Evolutionary conservation across 2,888 invertebrate genomes (phyloP), one percentile per base, ranked within the genome.

Genomic region (Silvanus unidentatus): DNA sequence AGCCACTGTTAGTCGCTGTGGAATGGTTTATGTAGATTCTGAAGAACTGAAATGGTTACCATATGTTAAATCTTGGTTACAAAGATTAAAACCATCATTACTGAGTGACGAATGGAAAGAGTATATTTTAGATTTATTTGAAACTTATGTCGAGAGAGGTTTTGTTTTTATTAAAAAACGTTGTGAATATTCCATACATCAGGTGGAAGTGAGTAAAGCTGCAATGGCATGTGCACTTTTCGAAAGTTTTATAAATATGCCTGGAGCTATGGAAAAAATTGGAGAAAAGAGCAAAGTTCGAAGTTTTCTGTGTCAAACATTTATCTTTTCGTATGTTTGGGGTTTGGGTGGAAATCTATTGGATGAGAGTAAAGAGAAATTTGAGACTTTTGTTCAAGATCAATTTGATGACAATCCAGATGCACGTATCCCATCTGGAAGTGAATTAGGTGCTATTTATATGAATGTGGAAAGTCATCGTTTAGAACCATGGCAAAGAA

Each of bases 1-100:
- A 0, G 93, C 93, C 1, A 94, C 93, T 0, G 93, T 94, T 2
- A 83, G 83, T 66, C 73, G 82, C 14, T 83, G 84, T 55, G 92
- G 92, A 39, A 94, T 94, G 92, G 92, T 94, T 1, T 94, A 90
- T 67, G 81, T 93, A 6, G 93, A 94, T 67, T 82, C 92, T 0
- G 78, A 82, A 2, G 91, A 92, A 60, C 73, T 93, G 39, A 84
- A 85, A 40, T 92, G 88, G 82, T 64, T 85, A 57, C 92, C 93
- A 0, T 83, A 80, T 55, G 84, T 91, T 0, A 78, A 81, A 52
- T 85, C 89, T 0, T 94, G 92, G 92, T 66, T 84, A 1, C 73
- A 77, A 1, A 74, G 72, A 10, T 65, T 82, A 2, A 64, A 75
- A 0, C 76, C 77, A 1, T 72, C 64, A 34, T 60, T 78, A 1